Conservation (phyloP, 2,797 vertebrate species). For the Etheostoma nigrum region DNA sequence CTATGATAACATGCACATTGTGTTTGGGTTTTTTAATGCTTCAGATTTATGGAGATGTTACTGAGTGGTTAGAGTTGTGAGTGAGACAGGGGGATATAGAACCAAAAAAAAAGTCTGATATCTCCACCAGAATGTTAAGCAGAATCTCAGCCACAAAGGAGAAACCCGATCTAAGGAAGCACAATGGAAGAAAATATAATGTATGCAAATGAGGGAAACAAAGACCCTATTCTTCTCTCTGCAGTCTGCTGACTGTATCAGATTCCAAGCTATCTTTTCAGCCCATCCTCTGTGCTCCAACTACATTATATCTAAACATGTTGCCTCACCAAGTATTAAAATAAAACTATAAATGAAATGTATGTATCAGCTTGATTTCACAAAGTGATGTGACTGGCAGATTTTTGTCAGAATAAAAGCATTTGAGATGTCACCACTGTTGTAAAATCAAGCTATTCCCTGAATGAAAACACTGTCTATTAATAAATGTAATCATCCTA, state of each 20-base stretch:
- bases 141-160: constrained; percentile 80
- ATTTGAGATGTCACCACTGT: constrained; percentile 16
- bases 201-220: constrained; percentile 85
- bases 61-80: constrained; percentile 56
- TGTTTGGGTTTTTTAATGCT: constrained; percentile 32
- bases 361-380: constrained; percentile 9
- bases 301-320: constrained; percentile 57
- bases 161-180: constrained; percentile 79
- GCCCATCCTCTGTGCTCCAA: constrained; percentile 64
- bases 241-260: constrained; percentile 74
- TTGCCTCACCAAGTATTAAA: constrained; percentile 42
- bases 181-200: constrained; percentile 84
- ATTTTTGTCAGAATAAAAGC: constrained; percentile 28
- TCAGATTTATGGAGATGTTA: constrained; percentile 37
- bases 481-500: constrained; percentile 36
- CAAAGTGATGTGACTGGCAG: not conserved
- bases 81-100: constrained; percentile 68
- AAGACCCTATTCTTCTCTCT: constrained; percentile 79
- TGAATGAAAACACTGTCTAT: constrained; percentile 35
- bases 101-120: constrained; percentile 73
- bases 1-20: constrained; percentile 12
- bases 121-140: constrained; percentile 73
- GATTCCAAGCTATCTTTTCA: constrained; percentile 75
- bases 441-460: constrained; percentile 28
- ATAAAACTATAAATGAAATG: constrained; percentile 30